Base-by-base conservation (phyloP, 2,888 invertebrate genomes). In the Melinaea menophilus region DNA sequence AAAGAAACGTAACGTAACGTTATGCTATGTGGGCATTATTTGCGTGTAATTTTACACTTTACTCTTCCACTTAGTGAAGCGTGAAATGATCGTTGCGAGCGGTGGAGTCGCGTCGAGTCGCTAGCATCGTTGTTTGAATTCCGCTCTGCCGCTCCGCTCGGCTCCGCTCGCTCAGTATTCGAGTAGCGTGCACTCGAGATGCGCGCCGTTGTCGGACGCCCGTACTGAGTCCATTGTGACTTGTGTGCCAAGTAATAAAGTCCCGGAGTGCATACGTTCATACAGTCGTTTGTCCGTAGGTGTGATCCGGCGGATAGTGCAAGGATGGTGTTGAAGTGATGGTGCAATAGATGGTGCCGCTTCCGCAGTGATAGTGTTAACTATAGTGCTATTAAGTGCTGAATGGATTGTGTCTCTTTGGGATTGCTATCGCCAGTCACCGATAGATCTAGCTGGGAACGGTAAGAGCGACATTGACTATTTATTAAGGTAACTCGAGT, bases 401-500 rank as follows among this genome's bases (percentile, higher is more conserved):
- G 87, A 79, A 87, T 88, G 88, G 84, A 88, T 90, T 90, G 90
- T 88, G 88, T 82, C 77, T 79, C 74, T 79, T 82, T 88, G 86
- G 90, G 90, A 90, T 90, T 90, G 86, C 85, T 84, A 84, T 79
- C 84, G 85, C 83, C 82, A 84, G 82, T 90, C 88, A 80, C 84
- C 88, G 79, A 77, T 84, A 87, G 83, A 86, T 75, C 85, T 79
- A 87, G 80, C 85, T 85, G 87, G 86, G 88, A 89, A 89, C 88
- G 90, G 90, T 90, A 72, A 87, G 88, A 75, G 70, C n/a, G 56
- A 57, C 41, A 35, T 57, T 55, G 7, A 9, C 11, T 33, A 31
- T 57, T 58, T 37, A 41, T 12, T 56, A 58, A 9, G 34, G 51
- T 48, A 46, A 51, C 31, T 31, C 31, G 7, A 31, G 31, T n/a